Evolutionary conservation across 2,888 invertebrate genomes (phyloP).

Genomic region (Scaptomyza cyrtandrae): DNA sequence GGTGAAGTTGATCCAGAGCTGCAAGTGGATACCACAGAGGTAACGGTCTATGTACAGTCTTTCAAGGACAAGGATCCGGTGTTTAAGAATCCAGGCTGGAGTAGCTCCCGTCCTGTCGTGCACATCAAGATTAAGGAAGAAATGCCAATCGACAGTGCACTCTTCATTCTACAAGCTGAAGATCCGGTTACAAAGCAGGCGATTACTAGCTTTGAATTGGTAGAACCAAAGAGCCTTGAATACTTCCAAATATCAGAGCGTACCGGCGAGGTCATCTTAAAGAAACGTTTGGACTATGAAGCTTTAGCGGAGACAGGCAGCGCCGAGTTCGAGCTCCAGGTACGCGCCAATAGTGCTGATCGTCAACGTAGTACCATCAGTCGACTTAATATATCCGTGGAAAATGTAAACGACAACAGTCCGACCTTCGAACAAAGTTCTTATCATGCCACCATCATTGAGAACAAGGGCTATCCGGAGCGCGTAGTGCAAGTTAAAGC

Average conservation of each 20-base stretch:
- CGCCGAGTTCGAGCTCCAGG: slow-evolving; percentile 85
- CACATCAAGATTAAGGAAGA: slow-evolving; percentile 90
- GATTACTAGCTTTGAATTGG: slow-evolving; percentile 87
- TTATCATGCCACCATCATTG: slow-evolving; percentile 89
- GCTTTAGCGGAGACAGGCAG: slow-evolving; percentile 84
- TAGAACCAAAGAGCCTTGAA: slow-evolving; percentile 86
- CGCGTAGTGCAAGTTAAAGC: slow-evolving; percentile 89
- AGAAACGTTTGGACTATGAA: slow-evolving; percentile 92
- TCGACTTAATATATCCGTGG: slow-evolving; percentile 88
- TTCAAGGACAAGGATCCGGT: slow-evolving; percentile 91
- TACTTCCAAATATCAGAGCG: slow-evolving; percentile 87
- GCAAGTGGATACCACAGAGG: slow-evolving; percentile 88
- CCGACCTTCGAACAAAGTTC: slow-evolving; percentile 89
- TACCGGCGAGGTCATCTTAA: slow-evolving; percentile 90
- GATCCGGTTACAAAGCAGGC: slow-evolving; percentile 89
- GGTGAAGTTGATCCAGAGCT: slow-evolving; percentile 88
- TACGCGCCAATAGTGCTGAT: slow-evolving; percentile 85
- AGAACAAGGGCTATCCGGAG: slow-evolving; percentile 89
- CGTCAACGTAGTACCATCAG: slow-evolving; percentile 87
- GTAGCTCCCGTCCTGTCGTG: slow-evolving; percentile 88
- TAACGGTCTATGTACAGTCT: slow-evolving; percentile 91
- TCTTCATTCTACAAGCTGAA: slow-evolving; percentile 89
- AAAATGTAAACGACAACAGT: slow-evolving; percentile 91
- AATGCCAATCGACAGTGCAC: slow-evolving; percentile 89
- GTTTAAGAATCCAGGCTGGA: slow-evolving; percentile 90